phyloP scores from a whole-genome alignment of 2,888 invertebrate genomes.

The Netelia virgata region DNA sequence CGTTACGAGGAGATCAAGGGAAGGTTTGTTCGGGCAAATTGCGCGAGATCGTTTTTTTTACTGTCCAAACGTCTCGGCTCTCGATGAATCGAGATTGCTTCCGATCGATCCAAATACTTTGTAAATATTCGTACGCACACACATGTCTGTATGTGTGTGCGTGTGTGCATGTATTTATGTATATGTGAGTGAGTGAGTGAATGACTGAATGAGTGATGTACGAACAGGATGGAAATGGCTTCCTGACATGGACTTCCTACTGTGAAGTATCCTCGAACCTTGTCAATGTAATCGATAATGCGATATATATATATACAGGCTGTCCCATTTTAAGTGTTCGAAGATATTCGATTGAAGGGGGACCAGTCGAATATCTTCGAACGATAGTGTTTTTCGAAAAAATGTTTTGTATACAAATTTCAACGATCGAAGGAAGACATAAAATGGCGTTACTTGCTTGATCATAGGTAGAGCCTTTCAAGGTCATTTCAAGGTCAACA shows the following conservation, averaged over 20 bases:
- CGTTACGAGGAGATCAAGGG: neutral
- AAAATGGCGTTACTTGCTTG: no score
- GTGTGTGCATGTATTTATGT: neutral
- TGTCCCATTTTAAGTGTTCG: neutral
- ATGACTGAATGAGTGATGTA: neutral
- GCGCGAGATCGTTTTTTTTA: neutral
- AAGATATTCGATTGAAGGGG: no score
- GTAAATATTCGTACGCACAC: neutral
- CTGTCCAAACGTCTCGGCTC: slow-evolving; percentile 16
- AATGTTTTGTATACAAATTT: no score
- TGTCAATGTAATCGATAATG: slow-evolving; percentile 35
- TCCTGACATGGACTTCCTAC: slow-evolving; percentile 27
- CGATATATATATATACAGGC: neutral
- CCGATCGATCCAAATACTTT: slow-evolving; percentile 30
- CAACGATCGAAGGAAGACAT: no score
- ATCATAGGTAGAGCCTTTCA: no score
- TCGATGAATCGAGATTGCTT: slow-evolving; percentile 49
- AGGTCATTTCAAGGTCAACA: no score
- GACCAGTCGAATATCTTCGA: no score
- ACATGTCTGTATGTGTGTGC: neutral
- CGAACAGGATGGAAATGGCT: slow-evolving; percentile 26
- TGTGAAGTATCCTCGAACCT: slow-evolving; percentile 30
- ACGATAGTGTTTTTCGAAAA: no score
- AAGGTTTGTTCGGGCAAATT: slow-evolving; percentile 24
- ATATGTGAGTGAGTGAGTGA: neutral